Conservation (phyloP, 2,797 vertebrate genomes). For the Phrynocephalus guinanensis region DNA sequence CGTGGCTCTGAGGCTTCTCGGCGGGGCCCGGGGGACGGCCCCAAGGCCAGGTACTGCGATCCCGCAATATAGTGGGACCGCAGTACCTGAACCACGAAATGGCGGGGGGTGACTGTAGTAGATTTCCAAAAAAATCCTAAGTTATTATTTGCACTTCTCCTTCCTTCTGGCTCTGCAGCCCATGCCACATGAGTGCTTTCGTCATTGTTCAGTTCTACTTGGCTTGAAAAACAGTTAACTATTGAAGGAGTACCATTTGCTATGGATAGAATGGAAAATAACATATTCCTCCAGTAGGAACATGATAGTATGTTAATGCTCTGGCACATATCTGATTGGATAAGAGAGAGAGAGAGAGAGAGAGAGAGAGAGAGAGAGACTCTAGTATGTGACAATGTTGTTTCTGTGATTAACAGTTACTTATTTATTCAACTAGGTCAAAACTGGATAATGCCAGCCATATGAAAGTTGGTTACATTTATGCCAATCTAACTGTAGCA, state of each 20-base stretch:
- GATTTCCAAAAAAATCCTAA: not conserved
- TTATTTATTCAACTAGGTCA: not conserved
- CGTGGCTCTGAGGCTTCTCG: no score
- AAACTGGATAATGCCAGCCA: not conserved
- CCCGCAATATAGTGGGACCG: no score
- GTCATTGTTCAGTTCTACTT: not conserved
- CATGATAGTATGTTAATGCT: constrained; percentile 8
- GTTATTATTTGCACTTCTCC: not conserved
- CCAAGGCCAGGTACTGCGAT: no score
- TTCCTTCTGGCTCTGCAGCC: not conserved
- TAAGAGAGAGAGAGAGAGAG: not conserved
- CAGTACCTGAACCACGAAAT: no score
- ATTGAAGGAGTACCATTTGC: constrained; percentile 19
- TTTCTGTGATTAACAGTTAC: not conserved
- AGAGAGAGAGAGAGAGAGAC: not conserved
- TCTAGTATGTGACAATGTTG: not conserved
- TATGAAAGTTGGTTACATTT: not conserved
- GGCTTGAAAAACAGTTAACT: not conserved
- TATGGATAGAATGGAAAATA: not conserved
- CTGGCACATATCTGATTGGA: not conserved
- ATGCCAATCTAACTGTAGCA: not conserved
- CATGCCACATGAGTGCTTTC: not conserved
- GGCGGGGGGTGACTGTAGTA: no score
- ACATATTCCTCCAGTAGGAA: not conserved
- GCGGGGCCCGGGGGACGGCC: no score